Evolutionary conservation across 2,113 vertebrate genomes (phyloP).

Genomic region (Pomatostomus ruficeps): DNA sequence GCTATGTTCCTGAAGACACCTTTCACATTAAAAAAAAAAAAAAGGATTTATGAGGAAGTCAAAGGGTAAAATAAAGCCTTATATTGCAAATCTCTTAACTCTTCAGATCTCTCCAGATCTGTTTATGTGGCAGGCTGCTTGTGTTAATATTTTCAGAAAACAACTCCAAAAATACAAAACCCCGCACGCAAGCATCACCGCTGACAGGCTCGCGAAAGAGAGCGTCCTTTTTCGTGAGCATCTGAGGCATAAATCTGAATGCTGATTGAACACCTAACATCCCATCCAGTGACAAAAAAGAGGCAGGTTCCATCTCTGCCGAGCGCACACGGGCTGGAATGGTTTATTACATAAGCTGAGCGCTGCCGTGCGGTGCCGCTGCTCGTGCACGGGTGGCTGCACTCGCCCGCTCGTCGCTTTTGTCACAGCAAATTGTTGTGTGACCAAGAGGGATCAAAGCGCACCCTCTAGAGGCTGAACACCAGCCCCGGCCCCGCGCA

Average conservation of each 20-base stretch:
- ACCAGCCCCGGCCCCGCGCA: not conserved
- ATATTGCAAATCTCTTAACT: not conserved
- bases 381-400: not conserved
- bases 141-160: not conserved
- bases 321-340: not conserved
- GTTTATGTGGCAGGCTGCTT: not conserved
- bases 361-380: not conserved
- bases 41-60: not conserved
- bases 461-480: constrained; percentile 6
- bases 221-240: not conserved
- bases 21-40: not conserved
- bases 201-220: not conserved
- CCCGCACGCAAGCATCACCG: not conserved
- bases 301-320: not conserved
- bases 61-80: constrained; percentile 31
- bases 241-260: constrained; percentile 24
- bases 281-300: not conserved
- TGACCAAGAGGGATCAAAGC: not conserved
- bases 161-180: not conserved
- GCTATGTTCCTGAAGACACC: constrained; percentile 16
- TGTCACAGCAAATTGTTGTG: not conserved
- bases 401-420: not conserved
- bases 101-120: not conserved
- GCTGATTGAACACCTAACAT: not conserved
- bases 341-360: not conserved